Percentiles rank a stretch among this genome's conserved stretches.
Conservation (phyloP, 2,113 vertebrate species). For the Cavia aperea region DNA sequence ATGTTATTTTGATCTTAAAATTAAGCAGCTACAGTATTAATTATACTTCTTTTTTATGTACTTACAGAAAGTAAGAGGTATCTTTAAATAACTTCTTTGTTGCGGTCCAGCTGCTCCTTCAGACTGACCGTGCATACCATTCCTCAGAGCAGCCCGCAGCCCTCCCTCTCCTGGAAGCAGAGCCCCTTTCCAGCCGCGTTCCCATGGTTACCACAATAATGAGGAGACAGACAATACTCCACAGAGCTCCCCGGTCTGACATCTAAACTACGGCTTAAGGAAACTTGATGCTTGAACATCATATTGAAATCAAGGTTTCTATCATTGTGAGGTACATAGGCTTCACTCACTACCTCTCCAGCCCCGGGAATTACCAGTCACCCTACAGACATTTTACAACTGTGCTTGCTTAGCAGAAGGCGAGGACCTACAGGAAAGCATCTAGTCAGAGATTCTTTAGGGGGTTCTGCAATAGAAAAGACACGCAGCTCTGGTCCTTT, state of each 20-base stretch:
- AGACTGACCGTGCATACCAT: neutral
- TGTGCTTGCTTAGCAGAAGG: neutral
- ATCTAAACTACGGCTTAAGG: neutral
- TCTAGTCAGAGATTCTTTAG: neutral
- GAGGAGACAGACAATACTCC: neutral
- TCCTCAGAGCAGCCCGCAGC: neutral
- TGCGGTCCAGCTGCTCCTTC: neutral
- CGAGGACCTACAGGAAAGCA: neutral
- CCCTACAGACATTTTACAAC: neutral
- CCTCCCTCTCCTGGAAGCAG: neutral
- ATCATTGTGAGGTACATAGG: neutral
- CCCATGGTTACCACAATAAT: neutral
- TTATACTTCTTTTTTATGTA: neutral
- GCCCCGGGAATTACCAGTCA: neutral
- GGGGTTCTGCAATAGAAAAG: neutral
- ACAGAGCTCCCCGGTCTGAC: neutral
- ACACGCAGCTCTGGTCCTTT: neutral
- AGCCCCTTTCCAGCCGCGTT: neutral
- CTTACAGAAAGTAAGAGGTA: neutral
- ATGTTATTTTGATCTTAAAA: neutral
- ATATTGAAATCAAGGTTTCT: neutral
- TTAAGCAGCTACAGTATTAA: neutral
- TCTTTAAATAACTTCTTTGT: neutral
- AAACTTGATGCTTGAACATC: neutral
- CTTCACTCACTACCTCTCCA: neutral